phyloP scores from a whole-genome alignment of 1,140 invertebrate genomes.

The Leptopilina boulardi region DNA sequence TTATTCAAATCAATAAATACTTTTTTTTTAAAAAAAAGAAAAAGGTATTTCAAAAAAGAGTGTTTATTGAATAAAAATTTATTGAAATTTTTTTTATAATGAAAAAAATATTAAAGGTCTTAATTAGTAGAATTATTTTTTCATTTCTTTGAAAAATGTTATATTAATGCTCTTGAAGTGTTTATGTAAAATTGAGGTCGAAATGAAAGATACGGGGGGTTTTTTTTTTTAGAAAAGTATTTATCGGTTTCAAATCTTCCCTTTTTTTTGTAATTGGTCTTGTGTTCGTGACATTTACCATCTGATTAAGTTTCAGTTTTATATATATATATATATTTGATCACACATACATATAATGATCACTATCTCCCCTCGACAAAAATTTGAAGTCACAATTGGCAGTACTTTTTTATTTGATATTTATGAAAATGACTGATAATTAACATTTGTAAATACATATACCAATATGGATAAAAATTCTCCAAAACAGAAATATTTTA shows the following conservation, averaged over 20 bases:
- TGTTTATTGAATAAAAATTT: too few species aligned
- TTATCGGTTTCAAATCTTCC: neutral
- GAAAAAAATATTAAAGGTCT: too few species aligned
- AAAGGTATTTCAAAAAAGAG: too few species aligned
- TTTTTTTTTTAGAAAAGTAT: neutral
- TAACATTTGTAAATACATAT: neutral
- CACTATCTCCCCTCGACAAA: neutral
- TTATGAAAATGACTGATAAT: conserved; percentile 8
- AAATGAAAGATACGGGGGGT: neutral
- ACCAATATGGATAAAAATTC: too few species aligned
- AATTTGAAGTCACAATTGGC: conserved; percentile 2
- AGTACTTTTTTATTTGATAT: neutral
- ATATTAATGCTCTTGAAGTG: neutral
- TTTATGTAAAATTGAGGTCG: neutral
- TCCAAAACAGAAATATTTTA: neutral
- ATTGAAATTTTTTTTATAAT: too few species aligned
- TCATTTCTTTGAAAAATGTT: too few species aligned
- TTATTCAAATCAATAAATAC: too few species aligned
- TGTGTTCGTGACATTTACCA: neutral
- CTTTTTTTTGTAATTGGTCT: neutral
- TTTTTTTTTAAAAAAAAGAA: too few species aligned
- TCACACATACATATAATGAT: neutral
- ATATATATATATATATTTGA: neutral
- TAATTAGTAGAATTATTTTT: too few species aligned
- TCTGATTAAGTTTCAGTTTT: neutral